Base-by-base conservation (phyloP, 2,113 vertebrate species). In the Lophochroa leadbeateri region DNA sequence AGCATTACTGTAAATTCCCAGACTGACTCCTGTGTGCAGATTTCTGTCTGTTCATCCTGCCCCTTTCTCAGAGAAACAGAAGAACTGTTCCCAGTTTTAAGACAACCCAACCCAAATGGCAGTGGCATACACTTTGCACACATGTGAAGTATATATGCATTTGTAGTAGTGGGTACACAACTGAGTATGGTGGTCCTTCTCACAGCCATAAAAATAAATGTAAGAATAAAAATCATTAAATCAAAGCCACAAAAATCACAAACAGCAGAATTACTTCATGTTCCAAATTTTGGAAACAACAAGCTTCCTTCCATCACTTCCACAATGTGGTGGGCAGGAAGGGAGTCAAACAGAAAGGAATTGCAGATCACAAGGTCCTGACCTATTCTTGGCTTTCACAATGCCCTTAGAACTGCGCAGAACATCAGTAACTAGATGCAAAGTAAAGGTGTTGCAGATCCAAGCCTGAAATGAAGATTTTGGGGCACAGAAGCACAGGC, bases 91-190 rank as follows among this genome's bases (percentile, higher is more conserved):
- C 31, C 29, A 67, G 19, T 72, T 75, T 53, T 55, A 68, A 82
- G 70, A 71, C 35, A 58, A 79, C 6, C 12, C 25, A 71, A 2
- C 19, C 28, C 50, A 53, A 63, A 70, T 7, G 67, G 37, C 24
- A 77, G 44, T 8, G 7, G 41, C 3, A 60, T 25, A 25, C 14
- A 5, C 21, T 47, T 69, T 0, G 1, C 39, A 14, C 21, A 10
- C 21, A 24, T 3, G 8, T 46, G 19, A 86, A 77, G 7, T 7
- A 39, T 11, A 47, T 1, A 2, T 3, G 9, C 9, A 27, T 43
- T 82, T 64, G 37, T 63, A 82, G 21, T 18, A 46, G 27, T 9
- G 19, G 27, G 16, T 31, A 21, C 33, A 47, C 21, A 71, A 33
- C 17, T 11, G 63, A 80, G 10, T 44, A 31, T 1, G 57, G 21